Evolutionary conservation across 2,113 vertebrate genomes (phyloP).

Genomic region (Xiphophorus hellerii): DNA sequence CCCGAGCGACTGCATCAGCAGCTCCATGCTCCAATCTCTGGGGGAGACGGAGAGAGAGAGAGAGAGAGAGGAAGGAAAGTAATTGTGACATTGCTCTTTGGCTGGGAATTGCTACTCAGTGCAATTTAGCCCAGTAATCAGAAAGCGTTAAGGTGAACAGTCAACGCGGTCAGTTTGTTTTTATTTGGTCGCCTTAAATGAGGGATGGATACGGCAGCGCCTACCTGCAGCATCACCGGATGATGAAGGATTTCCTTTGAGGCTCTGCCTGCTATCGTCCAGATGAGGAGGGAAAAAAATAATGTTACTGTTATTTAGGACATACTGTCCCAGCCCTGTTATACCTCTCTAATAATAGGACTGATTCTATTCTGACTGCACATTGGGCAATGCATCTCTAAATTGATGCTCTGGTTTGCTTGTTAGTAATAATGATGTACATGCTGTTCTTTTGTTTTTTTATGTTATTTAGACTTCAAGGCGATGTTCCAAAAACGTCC

Average conservation of each 20-base stretch:
- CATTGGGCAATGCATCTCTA: not conserved
- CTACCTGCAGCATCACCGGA: constrained; percentile 11
- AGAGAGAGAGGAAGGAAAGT: constrained; percentile 40
- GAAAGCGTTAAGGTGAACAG: constrained; percentile 51
- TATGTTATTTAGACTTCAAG: too few species aligned
- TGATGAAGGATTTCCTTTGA: constrained; percentile 7
- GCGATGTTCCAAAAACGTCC: not conserved
- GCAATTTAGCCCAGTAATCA: constrained; percentile 58
- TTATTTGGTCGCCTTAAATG: constrained; percentile 30
- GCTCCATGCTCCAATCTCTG: constrained; percentile 56
- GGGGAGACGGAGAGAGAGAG: not conserved
- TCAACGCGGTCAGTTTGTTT: constrained; percentile 41
- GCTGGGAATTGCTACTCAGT: constrained; percentile 57
- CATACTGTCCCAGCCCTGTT: too few species aligned
- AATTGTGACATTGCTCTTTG: constrained; percentile 71
- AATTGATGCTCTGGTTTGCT: not conserved
- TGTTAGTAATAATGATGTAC: not conserved
- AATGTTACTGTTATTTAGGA: too few species aligned
- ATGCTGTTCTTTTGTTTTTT: not conserved
- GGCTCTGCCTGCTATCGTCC: not conserved
- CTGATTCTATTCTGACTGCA: too few species aligned
- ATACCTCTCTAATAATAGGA: too few species aligned
- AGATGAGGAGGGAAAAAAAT: too few species aligned
- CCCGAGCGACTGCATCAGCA: constrained; percentile 67
- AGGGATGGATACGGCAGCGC: constrained; percentile 50